Base-by-base conservation (phyloP, 2,113 vertebrate genomes). In the Lagopus muta region DNA sequence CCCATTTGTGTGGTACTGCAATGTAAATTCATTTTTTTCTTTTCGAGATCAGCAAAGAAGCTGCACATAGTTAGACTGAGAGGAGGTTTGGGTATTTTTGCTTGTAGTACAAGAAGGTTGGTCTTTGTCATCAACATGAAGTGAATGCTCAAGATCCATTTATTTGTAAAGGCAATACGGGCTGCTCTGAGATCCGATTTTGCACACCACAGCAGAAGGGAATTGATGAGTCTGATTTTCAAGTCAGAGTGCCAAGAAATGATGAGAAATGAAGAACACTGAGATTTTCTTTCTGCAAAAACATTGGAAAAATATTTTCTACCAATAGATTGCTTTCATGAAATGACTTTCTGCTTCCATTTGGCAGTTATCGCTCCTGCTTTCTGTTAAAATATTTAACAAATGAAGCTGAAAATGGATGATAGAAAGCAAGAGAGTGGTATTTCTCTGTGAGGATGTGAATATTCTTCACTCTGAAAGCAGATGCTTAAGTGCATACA, bases 321-420 rank as follows among this genome's bases (percentile, higher is more conserved):
- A 48, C 38, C 77, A 82, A 73, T 58, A 79, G 88, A 73, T 85
- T 66, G 16, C 48, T 91, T 82, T 88, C 40, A 60, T 93, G 65
- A 83, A 86, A 45, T 64, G 32, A 77, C 66, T 86, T 34, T 70
- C 20, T 0, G 76, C 79, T 89, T 86, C 65, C 54, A 77, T 91
- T 91, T 94, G 69, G 36, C 75, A 48, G 47, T 60, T 90, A 61
- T 0, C 2, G 0, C 66, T 91, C 61, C 57, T 70, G 64, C 8
- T 91, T 34, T 88, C 89, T 82, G 34, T 81, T 88, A 62, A 85
- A 91, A 80, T 93, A 80, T 77, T 96, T 92, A 92, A 88, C 0
- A 6, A 85, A 72, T 67, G 52, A 50, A 32, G 36, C 82, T 91
- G 89, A 74, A 83, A 91, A 86, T 72, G 69, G 52, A 5, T 90